Evolutionary conservation across 2,888 invertebrate genomes (phyloP), one percentile per base, ranked within the genome.

Genomic region (Scaptomyza flava): DNA sequence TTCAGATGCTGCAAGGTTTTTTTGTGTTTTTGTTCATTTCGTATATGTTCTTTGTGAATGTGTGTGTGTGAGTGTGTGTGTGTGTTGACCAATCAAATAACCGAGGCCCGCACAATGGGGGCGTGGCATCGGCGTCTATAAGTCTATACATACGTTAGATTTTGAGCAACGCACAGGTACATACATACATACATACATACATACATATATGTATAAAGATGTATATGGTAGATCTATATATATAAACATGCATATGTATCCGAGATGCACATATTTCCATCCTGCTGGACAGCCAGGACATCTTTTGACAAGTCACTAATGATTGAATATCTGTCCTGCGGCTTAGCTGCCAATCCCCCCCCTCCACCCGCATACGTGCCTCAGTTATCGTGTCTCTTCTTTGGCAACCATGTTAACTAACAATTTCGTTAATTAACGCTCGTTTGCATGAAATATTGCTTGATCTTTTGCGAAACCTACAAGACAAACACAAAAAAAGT

Each of bases 61-160:
- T 50, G 20, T 51, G n/a, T 33, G 43, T 34, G 54, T 36, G 31
- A 11, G 30, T 63, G 20, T 33, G 9, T 12, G 30, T 31, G 30
- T 45, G n/a, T 54, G 64, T 66, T 68, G 66, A 81, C 86, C 82
- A 82, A 82, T 82, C 81, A 76, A 73, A 82, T 67, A 51, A 76
- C 56, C 64, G 46, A 68, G 68, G 79, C 85, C 50, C 64, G 64
- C 72, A 65, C 72, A 59, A 65, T 59, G 23, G 48, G 83, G 81
- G 86, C 81, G 86, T 81, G 80, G 83, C 83, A 75, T 69, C 72
- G 72, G 67, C 38, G 69, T 51, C 57, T n/a, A 47, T 63, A 58
- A 8, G 63, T 45, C 43, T 30, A 20, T 20, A 46, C 30, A 31
- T 42, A 31, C 12, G 30, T 11, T 52, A 8, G 38, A 41, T 48